These are phyloP conservation scores for Cheilosia impressa DNA, from an alignment of 2,888 invertebrate species.

Conservation along the genomic window DNA sequence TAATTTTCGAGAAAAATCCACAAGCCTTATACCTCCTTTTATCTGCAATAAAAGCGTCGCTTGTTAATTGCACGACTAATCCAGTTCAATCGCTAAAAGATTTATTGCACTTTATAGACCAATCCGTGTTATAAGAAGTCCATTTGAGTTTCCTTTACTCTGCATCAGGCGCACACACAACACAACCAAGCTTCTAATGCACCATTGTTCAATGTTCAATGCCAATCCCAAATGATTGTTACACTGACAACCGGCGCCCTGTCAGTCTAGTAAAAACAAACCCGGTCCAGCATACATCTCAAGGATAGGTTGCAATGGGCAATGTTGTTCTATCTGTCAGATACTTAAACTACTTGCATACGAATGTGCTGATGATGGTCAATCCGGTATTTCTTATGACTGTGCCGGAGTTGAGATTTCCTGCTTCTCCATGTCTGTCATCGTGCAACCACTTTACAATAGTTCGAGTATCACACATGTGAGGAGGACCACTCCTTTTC, in stretches of 20 bases:
- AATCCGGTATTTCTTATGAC: slow-evolving; percentile 41
- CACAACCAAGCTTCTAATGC: neutral
- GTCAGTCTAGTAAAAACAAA: slow-evolving; percentile 36
- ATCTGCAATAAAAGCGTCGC: neutral
- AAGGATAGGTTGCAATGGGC: neutral
- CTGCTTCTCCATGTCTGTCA: slow-evolving; percentile 48
- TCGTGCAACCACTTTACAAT: slow-evolving; percentile 37
- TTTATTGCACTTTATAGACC: neutral
- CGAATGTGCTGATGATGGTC: slow-evolving; percentile 44
- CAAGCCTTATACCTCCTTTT: neutral
- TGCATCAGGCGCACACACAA: neutral
- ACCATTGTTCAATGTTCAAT: slow-evolving; percentile 32
- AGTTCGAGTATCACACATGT: neutral
- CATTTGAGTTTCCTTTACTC: slow-evolving; percentile 25
- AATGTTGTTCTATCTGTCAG: slow-evolving; percentile 15
- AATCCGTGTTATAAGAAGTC: slow-evolving; percentile 7
- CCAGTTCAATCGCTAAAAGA: neutral
- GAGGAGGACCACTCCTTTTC: slow-evolving; percentile 33
- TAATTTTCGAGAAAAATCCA: no score
- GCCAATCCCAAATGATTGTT: slow-evolving; percentile 41
- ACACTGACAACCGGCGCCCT: slow-evolving; percentile 29
- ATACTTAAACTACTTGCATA: slow-evolving; percentile 43
- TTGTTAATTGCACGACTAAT: neutral
- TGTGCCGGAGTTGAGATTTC: slow-evolving; percentile 42
- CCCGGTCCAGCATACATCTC: slow-evolving; percentile 16